Conservation (phyloP, 1,140 invertebrate species). For the Macrotrachela quadricornifera region DNA sequence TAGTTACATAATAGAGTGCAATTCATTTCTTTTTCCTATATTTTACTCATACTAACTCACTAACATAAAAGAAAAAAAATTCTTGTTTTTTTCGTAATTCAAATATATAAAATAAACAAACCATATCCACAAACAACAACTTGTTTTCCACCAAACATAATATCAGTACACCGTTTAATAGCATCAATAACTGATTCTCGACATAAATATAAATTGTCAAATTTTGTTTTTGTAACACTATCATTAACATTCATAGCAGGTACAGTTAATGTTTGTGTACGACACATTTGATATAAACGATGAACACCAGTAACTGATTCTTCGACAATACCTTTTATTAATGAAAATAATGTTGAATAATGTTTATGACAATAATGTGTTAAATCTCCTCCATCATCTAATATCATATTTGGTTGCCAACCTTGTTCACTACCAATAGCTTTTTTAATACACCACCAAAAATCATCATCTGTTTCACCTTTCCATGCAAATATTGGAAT, state of each 20-base stretch:
- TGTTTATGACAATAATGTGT: constrained; percentile 91
- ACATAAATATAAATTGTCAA: constrained; percentile 83
- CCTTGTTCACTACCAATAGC: constrained; percentile 59
- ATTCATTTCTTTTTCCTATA: no score
- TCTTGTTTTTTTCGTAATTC: not conserved
- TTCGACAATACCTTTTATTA: constrained; percentile 89
- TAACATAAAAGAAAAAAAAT: no score
- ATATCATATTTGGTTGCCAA: constrained; percentile 38
- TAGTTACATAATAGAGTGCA: no score
- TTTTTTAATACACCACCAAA: constrained; percentile 96
- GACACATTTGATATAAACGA: constrained; percentile 72
- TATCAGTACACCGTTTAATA: constrained; percentile 77
- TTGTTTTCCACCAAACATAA: constrained; percentile 95
- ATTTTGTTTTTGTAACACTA: constrained; percentile 91
- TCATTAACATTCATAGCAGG: constrained; percentile 98
- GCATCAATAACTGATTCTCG: constrained; percentile 66
- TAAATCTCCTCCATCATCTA: constrained; percentile 89
- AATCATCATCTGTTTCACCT: constrained; percentile 83
- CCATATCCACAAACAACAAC: constrained; percentile 88
- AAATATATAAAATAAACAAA: constrained; percentile 34
- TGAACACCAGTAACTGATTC: constrained; percentile 93
- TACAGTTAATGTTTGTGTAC: constrained; percentile 67
- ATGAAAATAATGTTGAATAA: constrained; percentile 76
- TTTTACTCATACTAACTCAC: no score
- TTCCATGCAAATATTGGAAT: constrained; percentile 81